Conservation (phyloP, 1,140 invertebrate genomes). For the Trichonephila clavata region DNA sequence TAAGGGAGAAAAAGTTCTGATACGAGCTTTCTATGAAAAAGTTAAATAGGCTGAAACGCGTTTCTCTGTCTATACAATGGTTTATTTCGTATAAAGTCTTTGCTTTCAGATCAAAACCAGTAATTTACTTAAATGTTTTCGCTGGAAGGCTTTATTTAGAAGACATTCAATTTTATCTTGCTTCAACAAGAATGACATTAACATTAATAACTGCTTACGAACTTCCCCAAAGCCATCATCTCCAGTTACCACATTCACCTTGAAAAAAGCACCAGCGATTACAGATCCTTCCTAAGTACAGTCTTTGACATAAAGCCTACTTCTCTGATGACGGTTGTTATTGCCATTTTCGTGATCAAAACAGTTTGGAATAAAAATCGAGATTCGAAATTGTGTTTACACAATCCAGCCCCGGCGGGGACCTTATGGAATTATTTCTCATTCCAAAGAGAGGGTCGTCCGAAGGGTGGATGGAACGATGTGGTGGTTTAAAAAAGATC, state of each 20-base stretch:
- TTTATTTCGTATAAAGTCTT: background rate
- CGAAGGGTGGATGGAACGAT: background rate
- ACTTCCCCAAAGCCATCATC: background rate
- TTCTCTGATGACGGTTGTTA: slow-evolving; percentile 26
- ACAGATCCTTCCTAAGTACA: background rate
- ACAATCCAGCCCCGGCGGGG: slow-evolving; percentile 35
- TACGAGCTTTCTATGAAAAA: too few relatives aligned
- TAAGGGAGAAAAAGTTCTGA: too few relatives aligned
- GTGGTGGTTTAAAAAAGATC: slow-evolving; percentile 10
- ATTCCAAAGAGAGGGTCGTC: slow-evolving; percentile 3
- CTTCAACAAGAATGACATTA: background rate
- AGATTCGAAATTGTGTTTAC: slow-evolving; percentile 48
- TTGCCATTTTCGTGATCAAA: slow-evolving; percentile 54
- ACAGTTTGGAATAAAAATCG: background rate
- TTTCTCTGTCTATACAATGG: background rate
- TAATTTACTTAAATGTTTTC: slow-evolving; percentile 24
- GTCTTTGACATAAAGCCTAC: slow-evolving; percentile 26
- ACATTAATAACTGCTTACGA: background rate
- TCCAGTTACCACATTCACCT: background rate
- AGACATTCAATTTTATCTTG: background rate
- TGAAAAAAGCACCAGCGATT: slow-evolving; percentile 3
- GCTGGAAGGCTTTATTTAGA: slow-evolving; percentile 2
- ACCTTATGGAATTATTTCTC: slow-evolving; percentile 30
- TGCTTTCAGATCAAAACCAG: background rate
- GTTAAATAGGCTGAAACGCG: background rate